A percentile compares a stretch with the other conserved stretches of the same genome.
Evolutionary conservation across 2,888 invertebrate species (phyloP).

Genomic region (Bedellia somnulentella): DNA sequence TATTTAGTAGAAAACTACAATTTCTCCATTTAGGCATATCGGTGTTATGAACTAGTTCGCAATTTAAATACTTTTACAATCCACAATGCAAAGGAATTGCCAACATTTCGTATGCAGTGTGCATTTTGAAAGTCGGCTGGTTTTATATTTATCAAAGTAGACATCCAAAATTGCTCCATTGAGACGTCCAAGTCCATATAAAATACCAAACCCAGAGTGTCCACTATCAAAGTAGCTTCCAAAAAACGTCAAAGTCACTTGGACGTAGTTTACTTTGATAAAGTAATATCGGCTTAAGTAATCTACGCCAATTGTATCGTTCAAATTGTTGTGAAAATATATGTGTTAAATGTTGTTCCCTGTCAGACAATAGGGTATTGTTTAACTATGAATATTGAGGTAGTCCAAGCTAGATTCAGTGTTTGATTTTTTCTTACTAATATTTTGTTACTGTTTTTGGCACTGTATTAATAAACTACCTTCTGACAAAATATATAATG

Average conservation of each 20-base stretch:
- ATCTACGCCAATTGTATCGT: conserved; percentile 43
- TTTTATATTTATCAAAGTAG: too few species aligned
- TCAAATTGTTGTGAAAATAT: conserved; percentile 51
- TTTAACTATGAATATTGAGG: conserved; percentile 33
- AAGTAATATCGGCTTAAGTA: conserved; percentile 12
- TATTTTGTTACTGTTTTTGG: conserved; percentile 59
- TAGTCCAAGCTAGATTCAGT: conserved; percentile 58
- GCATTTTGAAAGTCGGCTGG: too few species aligned
- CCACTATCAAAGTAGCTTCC: too few species aligned
- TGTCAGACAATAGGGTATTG: conserved; percentile 16
- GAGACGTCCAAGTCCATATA: too few species aligned
- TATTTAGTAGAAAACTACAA: conserved; percentile 26
- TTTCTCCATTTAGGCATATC: conserved; percentile 45
- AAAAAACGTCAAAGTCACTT: too few species aligned
- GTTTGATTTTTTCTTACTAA: conserved; percentile 57
- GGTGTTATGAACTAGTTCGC: conserved; percentile 51
- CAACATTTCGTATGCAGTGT: too few species aligned
- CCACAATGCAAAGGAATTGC: too few species aligned
- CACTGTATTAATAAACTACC: conserved; percentile 56
- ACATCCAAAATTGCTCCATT: too few species aligned
- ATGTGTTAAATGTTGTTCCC: conserved; percentile 47
- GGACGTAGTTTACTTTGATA: conserved; percentile 3
- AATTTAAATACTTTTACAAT: too few species aligned
- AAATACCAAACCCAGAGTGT: too few species aligned
- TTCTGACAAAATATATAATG: conserved; percentile 61